phyloP scores from a whole-genome alignment of 2,888 invertebrate genomes.

The Eupeodes latifasciatus region DNA sequence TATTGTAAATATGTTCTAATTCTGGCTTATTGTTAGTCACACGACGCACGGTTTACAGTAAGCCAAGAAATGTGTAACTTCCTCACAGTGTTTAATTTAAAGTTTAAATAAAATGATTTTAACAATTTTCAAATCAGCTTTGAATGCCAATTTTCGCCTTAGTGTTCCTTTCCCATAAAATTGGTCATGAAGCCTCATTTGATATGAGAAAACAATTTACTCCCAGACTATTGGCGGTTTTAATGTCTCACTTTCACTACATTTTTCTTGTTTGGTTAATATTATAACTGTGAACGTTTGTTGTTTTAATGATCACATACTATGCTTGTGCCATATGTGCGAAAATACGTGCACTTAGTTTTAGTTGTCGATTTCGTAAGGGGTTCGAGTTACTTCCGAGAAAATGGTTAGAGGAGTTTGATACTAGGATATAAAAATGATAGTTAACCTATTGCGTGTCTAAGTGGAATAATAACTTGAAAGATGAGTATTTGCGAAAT shows the following conservation, averaged over 20 bases:
- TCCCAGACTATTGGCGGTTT: neutral
- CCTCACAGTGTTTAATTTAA: no score
- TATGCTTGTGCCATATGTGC: constrained; percentile 13
- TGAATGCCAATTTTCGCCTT: no score
- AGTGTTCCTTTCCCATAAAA: no score
- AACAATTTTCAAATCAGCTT: no score
- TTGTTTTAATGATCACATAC: constrained; percentile 26
- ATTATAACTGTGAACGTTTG: constrained; percentile 17
- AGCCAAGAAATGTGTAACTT: no score
- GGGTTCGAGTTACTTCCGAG: neutral
- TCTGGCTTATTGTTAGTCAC: no score
- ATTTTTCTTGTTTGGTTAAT: neutral
- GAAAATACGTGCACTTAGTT: constrained; percentile 42
- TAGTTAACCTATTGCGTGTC: constrained; percentile 39
- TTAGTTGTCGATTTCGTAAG: constrained; percentile 13
- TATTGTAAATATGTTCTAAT: no score
- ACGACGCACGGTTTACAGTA: no score
- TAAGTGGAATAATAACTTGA: constrained; percentile 26
- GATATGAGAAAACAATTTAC: no score
- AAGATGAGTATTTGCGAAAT: neutral
- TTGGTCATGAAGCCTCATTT: no score
- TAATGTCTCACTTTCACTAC: neutral
- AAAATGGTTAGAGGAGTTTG: neutral
- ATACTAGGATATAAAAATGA: constrained; percentile 5
- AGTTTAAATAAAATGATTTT: no score